These are phyloP conservation scores for Athalia cordata DNA, from an alignment of 2,888 invertebrate species.

Conservation along the genomic window DNA sequence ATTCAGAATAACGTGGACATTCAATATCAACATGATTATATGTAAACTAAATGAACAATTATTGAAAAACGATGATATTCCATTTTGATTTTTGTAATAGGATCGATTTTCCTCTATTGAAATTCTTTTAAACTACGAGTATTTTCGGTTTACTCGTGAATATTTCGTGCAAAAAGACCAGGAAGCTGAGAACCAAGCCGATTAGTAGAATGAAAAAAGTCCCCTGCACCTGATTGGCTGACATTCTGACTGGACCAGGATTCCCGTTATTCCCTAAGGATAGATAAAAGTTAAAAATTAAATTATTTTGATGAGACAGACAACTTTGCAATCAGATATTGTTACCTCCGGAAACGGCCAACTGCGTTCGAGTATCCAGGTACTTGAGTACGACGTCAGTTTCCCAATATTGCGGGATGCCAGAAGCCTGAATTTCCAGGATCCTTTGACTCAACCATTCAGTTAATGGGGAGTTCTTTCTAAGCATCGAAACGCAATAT, in stretches of 20 bases:
- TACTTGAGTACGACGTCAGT: background rate
- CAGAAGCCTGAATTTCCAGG: conserved; percentile 12
- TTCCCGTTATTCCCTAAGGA: background rate
- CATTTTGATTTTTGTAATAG: no score
- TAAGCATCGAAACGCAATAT: conserved; percentile 48
- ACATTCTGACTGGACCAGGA: background rate
- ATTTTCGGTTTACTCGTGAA: background rate
- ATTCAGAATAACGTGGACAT: no score
- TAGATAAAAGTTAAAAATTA: background rate
- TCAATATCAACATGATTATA: no score
- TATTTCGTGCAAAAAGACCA: conserved; percentile 17
- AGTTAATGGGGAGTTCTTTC: conserved; percentile 26
- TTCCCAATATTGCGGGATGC: conserved; percentile 10
- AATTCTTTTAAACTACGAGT: background rate
- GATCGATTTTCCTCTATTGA: no score
- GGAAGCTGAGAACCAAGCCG: background rate
- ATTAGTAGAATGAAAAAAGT: conserved; percentile 21
- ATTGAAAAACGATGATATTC: no score
- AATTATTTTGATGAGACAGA: no score
- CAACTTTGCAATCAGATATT: background rate
- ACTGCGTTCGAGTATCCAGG: background rate
- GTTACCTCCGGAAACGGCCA: background rate
- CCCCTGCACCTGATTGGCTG: conserved; percentile 17
- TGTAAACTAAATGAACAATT: no score
- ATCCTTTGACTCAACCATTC: conserved; percentile 20